phyloP scores from a whole-genome alignment of 1,140 invertebrate genomes.

The Monochamus saltuarius region DNA sequence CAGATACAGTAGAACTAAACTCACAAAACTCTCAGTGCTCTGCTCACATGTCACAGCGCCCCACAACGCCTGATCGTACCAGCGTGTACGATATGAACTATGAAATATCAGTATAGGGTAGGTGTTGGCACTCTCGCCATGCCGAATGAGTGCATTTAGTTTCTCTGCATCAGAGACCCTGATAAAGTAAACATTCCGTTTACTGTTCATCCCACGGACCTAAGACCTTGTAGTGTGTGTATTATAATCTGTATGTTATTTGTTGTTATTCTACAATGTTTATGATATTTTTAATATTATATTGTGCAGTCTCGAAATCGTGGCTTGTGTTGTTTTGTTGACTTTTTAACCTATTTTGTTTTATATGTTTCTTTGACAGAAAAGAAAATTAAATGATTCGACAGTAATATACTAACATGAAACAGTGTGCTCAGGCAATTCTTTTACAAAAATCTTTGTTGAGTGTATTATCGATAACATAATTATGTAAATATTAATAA shows the following conservation, averaged over 20 bases:
- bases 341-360: slow-evolving; percentile 34
- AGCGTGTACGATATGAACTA: slow-evolving; percentile 95
- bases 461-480: slow-evolving; percentile 31
- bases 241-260: slow-evolving; percentile 41
- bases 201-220: slow-evolving; percentile 24
- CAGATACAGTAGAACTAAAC: slow-evolving; percentile 77
- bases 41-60: slow-evolving; percentile 41
- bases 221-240: slow-evolving; percentile 32
- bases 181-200: slow-evolving; percentile 41
- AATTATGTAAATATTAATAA: slow-evolving; percentile 33
- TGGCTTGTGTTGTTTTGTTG: slow-evolving; percentile 33
- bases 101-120: slow-evolving; percentile 84
- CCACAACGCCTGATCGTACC: slow-evolving; percentile 76
- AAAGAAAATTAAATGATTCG: slow-evolving; percentile 22
- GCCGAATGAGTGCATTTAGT: slow-evolving; percentile 46
- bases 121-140: slow-evolving; percentile 51
- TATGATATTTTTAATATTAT: slow-evolving; percentile 23
- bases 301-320: slow-evolving; percentile 17
- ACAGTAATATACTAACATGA: slow-evolving; percentile 26
- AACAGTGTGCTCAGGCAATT: slow-evolving; percentile 34
- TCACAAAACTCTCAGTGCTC: slow-evolving; percentile 35
- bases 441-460: slow-evolving; percentile 31
- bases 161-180: slow-evolving; percentile 51
- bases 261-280: slow-evolving; percentile 42
- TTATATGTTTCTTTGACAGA: slow-evolving; percentile 29